Base-by-base conservation (phyloP, 2,113 vertebrate species). In the Casuarius casuarius region DNA sequence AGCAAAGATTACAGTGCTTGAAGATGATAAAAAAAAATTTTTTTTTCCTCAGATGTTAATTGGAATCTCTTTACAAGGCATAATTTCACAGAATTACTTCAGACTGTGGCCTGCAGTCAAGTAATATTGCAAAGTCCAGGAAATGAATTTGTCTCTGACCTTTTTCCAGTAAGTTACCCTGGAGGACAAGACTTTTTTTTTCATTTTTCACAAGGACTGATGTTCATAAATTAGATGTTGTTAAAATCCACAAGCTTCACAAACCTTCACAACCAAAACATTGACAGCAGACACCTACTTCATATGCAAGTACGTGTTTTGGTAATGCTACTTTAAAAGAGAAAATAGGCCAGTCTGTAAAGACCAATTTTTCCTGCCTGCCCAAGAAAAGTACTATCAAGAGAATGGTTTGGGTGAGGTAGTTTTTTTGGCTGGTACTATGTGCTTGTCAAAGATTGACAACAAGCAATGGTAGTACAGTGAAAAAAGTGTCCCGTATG, bases 51-150 rank as follows among this genome's bases (percentile, higher is more conserved):
- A 72, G 44, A 84, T 90, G 4, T 56, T 94, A 87, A 20, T 44
- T 3, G 22, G n/a, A 88, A 87, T 94, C 44, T 52, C 70, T 95
- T 94, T 78, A 33, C 70, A 84, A 76, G 58, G 68, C 51, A 90
- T 92, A 92, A 84, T 63, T 52, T 94, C 80, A 66, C 58, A 89
- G 52, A 89, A 84, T 92, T 93, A 70, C 62, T 25, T 71, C 48
- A 51, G 21, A n/a, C 22, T 70, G 40, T 92, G 54, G 33, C 54
- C 33, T 89, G 66, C 29, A 79, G 73, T 87, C 74, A 92, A 84
- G 84, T 78, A 84, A 68, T 87, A 56, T 72, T 96, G 73, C 66
- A 87, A 81, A 93, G 77, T 86, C 88, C 42, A 93, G 83, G 77
- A 95, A 86, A 62, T 91, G 0, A 87, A 65, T 94, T 84, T 94